These are phyloP conservation scores for Gandaritis pyraliata DNA, from an alignment of 2,888 invertebrate genomes.

Conservation along the genomic window DNA sequence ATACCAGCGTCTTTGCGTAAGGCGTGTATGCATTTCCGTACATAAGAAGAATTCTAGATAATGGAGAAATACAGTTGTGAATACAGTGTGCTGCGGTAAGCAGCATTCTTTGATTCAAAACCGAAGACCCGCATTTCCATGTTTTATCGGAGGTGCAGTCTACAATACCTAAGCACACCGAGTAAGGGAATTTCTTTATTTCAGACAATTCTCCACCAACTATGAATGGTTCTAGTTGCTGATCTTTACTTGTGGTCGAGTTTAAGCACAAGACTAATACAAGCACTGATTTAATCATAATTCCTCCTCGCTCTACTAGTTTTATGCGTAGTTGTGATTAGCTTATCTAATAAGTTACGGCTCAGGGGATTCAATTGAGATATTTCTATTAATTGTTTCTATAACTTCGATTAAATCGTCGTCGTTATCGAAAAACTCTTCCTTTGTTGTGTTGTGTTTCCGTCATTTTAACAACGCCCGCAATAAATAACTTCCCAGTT, in stretches of 20 bases:
- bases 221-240: not conserved
- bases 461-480: no score
- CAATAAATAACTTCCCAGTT: no score
- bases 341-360: no score
- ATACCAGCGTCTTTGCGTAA: not conserved
- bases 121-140: slow-evolving; percentile 52
- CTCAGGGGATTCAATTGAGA: no score
- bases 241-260: slow-evolving; percentile 1
- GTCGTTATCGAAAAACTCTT: no score
- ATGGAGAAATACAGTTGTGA: slow-evolving; percentile 18
- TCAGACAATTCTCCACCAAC: not conserved
- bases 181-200: slow-evolving; percentile 6
- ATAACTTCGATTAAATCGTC: no score
- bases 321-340: no score
- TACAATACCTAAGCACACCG: not conserved
- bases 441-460: no score
- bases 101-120: slow-evolving; percentile 49
- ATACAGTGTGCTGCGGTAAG: slow-evolving; percentile 57
- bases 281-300: slow-evolving; percentile 6
- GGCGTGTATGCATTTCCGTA: slow-evolving; percentile 30
- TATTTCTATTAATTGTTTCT: no score
- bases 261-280: not conserved
- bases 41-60: not conserved
- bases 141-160: not conserved
- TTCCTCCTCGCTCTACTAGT: not conserved